Evolutionary conservation across 2,113 vertebrate species (phyloP).

Genomic region (Halichoerus grypus): DNA sequence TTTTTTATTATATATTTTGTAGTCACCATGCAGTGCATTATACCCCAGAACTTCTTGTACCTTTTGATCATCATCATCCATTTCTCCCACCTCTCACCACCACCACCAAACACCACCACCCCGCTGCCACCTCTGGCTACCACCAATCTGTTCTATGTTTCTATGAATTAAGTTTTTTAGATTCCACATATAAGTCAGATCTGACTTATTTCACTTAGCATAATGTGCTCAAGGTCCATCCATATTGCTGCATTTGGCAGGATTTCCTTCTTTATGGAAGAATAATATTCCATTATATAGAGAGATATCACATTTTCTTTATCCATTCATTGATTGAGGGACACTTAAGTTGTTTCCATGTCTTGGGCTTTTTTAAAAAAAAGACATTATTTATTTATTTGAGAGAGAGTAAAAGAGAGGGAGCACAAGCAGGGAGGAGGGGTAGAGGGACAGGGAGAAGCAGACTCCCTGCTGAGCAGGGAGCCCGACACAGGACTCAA

Average conservation of each 20-base stretch:
- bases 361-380: not conserved
- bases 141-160: not conserved
- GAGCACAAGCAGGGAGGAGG: too few relatives aligned
- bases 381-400: too few relatives aligned
- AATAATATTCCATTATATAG: not conserved
- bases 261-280: not conserved
- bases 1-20: not conserved
- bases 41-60: not conserved
- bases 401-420: too few relatives aligned
- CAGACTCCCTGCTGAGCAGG: too few relatives aligned
- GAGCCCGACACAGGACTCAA: too few relatives aligned
- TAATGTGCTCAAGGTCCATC: not conserved
- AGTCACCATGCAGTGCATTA: not conserved
- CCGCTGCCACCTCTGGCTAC: not conserved
- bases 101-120: not conserved
- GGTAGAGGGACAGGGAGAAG: too few relatives aligned
- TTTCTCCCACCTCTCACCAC: not conserved
- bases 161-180: not conserved
- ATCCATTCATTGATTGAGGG: not conserved
- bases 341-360: not conserved
- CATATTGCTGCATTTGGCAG: not conserved
- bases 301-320: not conserved
- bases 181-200: not conserved
- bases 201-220: not conserved
- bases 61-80: not conserved